A percentile compares a stretch with the other conserved stretches of the same genome.
Conservation (phyloP, 1,140 invertebrate genomes). For the Diachasmimorpha longicaudata region DNA sequence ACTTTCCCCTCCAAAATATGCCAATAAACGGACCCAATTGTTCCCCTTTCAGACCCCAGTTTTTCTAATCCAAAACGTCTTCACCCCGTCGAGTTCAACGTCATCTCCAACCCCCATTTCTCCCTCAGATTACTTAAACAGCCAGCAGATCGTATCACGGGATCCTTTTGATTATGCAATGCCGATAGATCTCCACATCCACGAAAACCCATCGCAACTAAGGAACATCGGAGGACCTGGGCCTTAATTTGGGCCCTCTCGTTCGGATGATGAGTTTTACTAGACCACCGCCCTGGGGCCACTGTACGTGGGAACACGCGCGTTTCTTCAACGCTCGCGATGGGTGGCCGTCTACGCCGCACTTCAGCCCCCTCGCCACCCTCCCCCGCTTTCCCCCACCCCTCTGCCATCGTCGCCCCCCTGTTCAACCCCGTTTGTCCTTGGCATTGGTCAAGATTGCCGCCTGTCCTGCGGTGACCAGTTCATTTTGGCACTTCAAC, state of each 20-base stretch:
- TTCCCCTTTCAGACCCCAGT: too few relatives aligned
- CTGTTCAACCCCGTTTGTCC: conserved; percentile 8
- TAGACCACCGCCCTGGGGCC: conserved; percentile 18
- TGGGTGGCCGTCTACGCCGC: conserved; percentile 16
- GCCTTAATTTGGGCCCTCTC: conserved; percentile 8
- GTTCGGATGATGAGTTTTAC: neutral
- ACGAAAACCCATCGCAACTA: neutral
- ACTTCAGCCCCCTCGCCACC: neutral
- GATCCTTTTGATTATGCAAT: neutral
- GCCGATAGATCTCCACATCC: conserved; percentile 4
- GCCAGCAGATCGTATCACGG: too few relatives aligned
- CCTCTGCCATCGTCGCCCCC: too few relatives aligned
- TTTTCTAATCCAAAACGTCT: too few relatives aligned
- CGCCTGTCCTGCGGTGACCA: conserved; percentile 1
- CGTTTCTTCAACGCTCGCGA: neutral
- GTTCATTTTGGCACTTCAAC: neutral
- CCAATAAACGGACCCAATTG: too few relatives aligned
- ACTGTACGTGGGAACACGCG: conserved; percentile 9
- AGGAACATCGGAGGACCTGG: neutral
- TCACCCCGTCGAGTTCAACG: too few relatives aligned
- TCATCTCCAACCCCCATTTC: too few relatives aligned
- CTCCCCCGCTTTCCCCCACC: too few relatives aligned
- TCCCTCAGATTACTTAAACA: too few relatives aligned
- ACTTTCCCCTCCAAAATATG: too few relatives aligned
- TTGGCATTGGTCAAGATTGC: conserved; percentile 14